Percentiles rank a stretch among this genome's conserved stretches.
Evolutionary conservation across 2,888 invertebrate genomes (phyloP).

Genomic region (Drosophila percnosoma): DNA sequence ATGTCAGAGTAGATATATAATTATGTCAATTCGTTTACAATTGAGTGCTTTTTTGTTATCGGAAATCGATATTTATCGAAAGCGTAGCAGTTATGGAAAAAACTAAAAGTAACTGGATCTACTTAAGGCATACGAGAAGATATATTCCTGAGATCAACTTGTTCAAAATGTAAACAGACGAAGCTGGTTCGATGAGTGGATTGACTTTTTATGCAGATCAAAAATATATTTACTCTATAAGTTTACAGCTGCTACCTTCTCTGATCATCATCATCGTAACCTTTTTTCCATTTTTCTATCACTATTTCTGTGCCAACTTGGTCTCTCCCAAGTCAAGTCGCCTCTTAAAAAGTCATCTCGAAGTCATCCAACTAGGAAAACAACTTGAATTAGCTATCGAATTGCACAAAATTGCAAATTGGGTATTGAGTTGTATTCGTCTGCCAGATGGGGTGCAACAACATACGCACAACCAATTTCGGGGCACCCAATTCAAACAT

Average conservation of each 20-base stretch:
- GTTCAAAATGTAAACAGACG: background rate
- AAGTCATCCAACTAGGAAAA: background rate
- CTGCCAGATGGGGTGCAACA: slow-evolving; percentile 38
- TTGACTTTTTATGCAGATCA: background rate
- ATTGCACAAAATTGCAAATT: slow-evolving; percentile 17
- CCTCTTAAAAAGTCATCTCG: background rate
- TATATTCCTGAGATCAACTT: too few species aligned
- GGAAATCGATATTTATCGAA: background rate
- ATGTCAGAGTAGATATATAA: background rate
- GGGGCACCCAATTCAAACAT: slow-evolving; percentile 12
- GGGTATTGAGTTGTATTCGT: slow-evolving; percentile 15
- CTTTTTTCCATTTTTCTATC: background rate
- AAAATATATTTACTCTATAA: background rate
- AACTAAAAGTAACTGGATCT: background rate
- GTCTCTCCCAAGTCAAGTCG: background rate
- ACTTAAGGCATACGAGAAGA: background rate
- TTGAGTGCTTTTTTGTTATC: background rate
- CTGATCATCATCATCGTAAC: background rate
- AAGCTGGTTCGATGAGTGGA: too few species aligned
- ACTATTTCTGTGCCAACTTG: background rate
- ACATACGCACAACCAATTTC: slow-evolving; percentile 1
- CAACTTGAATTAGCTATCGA: slow-evolving; percentile 24
- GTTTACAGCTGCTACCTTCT: background rate
- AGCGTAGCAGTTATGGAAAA: too few species aligned
- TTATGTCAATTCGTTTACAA: background rate